Conservation (phyloP, 2,113 vertebrate genomes). For the Vidua chalybeata region DNA sequence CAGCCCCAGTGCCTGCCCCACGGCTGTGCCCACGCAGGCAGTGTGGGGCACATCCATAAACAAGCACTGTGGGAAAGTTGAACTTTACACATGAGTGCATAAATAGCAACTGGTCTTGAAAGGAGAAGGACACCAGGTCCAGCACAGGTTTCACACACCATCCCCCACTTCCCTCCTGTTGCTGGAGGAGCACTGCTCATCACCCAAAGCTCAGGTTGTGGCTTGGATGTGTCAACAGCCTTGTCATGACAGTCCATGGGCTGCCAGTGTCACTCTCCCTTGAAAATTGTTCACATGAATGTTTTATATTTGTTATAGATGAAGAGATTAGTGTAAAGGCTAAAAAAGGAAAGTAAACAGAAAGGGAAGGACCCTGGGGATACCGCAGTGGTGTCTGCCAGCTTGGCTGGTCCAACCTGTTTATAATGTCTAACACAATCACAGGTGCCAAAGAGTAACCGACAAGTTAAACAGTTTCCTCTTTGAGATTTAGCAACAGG, state of each 20-base stretch:
- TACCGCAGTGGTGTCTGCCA: background rate
- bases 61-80: background rate
- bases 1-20: background rate
- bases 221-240: background rate
- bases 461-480: conserved; percentile 27
- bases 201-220: fast-evolving
- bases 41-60: background rate
- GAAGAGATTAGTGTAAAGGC: background rate
- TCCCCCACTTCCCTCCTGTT: background rate
- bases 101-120: background rate
- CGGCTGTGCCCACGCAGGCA: fast-evolving
- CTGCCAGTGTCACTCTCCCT: background rate
- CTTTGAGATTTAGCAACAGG: background rate
- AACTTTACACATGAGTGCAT: background rate
- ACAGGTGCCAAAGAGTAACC: conserved; percentile 42
- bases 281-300: background rate
- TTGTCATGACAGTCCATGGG: background rate
- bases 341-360: conserved; percentile 24
- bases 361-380: conserved; percentile 45
- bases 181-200: background rate
- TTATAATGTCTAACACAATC: conserved; percentile 23
- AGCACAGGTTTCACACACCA: background rate
- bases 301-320: conserved; percentile 24
- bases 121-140: background rate
- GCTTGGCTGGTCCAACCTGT: conserved; percentile 36